Conservation (phyloP, 2,797 vertebrate genomes). For the Okamejei kenojei region DNA sequence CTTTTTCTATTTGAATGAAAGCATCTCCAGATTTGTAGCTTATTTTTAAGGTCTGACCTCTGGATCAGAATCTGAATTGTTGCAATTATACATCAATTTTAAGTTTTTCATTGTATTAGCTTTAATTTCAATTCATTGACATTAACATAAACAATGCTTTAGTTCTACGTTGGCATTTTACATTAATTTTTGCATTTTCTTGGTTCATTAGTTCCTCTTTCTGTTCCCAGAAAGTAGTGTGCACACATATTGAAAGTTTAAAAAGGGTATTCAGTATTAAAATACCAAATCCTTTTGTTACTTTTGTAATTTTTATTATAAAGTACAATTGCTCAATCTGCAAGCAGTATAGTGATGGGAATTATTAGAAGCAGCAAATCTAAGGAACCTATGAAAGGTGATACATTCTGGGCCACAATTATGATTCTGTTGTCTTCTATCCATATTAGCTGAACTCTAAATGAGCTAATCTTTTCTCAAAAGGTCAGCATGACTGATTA, state of each 20-base stretch:
- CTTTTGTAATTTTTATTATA: background rate
- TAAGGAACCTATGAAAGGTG: background rate
- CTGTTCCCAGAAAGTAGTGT: background rate
- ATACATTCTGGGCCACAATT: background rate
- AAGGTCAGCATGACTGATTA: background rate
- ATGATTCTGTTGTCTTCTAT: background rate
- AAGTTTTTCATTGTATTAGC: background rate
- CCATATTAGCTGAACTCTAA: background rate
- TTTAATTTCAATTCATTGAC: background rate
- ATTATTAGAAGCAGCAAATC: background rate
- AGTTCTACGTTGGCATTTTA: background rate
- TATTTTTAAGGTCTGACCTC: no score
- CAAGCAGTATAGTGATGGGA: background rate
- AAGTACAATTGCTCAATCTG: slow-evolving; percentile 16
- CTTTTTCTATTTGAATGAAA: no score
- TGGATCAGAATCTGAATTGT: no score
- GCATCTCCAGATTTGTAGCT: no score
- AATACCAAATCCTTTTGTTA: background rate
- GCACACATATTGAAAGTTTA: background rate
- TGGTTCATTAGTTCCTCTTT: background rate
- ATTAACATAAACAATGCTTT: background rate
- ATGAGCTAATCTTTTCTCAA: background rate
- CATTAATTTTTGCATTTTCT: background rate
- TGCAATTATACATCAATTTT: background rate
- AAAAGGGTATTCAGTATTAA: background rate